Conservation (phyloP, 2,113 vertebrate genomes). For the Ciconia stormi region DNA sequence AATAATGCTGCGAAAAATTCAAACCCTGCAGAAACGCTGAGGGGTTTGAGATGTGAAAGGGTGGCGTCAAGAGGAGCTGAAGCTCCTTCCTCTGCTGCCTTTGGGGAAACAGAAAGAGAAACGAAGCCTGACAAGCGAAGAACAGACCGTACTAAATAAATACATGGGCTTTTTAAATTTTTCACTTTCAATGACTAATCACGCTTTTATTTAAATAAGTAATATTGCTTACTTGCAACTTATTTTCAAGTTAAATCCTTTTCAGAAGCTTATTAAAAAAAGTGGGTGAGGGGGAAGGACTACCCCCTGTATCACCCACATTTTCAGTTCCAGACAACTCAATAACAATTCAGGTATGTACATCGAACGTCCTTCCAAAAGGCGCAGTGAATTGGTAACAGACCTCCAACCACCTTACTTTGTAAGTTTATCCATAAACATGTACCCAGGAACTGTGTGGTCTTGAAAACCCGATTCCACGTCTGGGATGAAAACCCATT, state of each 20-base stretch:
- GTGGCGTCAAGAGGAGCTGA: background rate
- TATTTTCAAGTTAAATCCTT: background rate
- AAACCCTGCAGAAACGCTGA: background rate
- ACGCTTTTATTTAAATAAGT: background rate
- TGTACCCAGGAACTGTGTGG: background rate
- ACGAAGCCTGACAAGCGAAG: background rate
- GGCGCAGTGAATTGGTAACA: background rate
- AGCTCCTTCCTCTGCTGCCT: background rate
- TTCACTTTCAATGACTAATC: background rate
- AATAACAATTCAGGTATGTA: background rate
- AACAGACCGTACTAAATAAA: background rate
- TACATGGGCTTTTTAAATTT: background rate
- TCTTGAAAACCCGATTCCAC: background rate
- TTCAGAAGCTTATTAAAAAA: background rate
- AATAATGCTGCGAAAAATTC: fast-evolving
- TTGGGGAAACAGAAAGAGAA: background rate
- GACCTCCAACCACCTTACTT: fast-evolving
- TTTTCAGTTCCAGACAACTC: background rate
- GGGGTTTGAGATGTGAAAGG: background rate
- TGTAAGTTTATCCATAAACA: background rate
- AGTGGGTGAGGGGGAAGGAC: background rate
- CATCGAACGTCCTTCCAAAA: fast-evolving
- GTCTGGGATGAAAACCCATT: background rate
- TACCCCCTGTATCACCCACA: background rate
- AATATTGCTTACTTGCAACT: background rate